phyloP scores from a whole-genome alignment of 2,888 invertebrate species.

The Trissolcus brochymenae region DNA sequence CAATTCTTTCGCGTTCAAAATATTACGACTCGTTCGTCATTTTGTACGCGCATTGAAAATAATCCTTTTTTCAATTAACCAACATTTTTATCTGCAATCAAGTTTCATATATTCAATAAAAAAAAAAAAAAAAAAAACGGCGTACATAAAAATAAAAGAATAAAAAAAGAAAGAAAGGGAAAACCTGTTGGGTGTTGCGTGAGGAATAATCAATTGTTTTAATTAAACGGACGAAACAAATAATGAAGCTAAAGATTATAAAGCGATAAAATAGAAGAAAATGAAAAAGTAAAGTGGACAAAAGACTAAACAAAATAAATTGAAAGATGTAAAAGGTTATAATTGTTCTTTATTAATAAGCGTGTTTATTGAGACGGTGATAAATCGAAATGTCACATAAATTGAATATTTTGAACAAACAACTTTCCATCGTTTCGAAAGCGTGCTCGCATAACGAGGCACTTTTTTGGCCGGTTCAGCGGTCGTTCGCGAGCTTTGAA shows the following conservation, averaged over 20 bases:
- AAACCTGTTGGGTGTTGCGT: no score
- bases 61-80: neutral
- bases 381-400: constrained; percentile 29
- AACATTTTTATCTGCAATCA: neutral
- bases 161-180: no score
- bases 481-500: constrained; percentile 8
- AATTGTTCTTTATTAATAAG: no score
- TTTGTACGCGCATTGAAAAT: neutral
- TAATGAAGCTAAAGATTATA: no score
- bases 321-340: constrained; percentile 4
- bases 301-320: no score
- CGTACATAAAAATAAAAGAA: no score
- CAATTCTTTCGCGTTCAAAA: constrained; percentile 57
- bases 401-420: constrained; percentile 47
- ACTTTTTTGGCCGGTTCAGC: constrained; percentile 26
- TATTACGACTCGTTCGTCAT: constrained; percentile 26
- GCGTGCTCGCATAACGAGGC: constrained; percentile 40
- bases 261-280: no score
- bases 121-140: no score
- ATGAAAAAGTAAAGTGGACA: no score
- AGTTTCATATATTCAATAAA: no score
- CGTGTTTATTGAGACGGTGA: constrained; percentile 5
- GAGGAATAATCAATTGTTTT: no score
- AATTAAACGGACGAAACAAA: no score
- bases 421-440: constrained; percentile 52